Evolutionary conservation across 2,888 invertebrate species (phyloP).

Genomic region (Caenorhabditis angaria): DNA sequence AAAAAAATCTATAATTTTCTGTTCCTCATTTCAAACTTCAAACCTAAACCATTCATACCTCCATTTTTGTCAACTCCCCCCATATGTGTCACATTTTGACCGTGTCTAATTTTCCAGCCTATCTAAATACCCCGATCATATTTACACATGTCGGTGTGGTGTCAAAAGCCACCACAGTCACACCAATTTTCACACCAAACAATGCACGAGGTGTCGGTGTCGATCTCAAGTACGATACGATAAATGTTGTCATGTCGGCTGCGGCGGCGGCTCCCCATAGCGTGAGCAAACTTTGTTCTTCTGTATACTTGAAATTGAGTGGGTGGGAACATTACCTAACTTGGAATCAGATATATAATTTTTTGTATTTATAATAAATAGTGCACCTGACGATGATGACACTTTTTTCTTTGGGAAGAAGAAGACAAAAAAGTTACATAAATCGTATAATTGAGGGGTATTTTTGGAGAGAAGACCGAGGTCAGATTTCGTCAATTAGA

Average conservation of each 20-base stretch:
- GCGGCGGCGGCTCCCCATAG: neutral
- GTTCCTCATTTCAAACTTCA: no score
- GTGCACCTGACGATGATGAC: no score
- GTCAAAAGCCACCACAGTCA: neutral
- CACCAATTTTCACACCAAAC: neutral
- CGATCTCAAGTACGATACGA: no score
- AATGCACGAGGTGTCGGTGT: neutral
- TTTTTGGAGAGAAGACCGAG: neutral
- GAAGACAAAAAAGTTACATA: constrained; percentile 1
- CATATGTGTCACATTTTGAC: no score
- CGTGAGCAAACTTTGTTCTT: neutral
- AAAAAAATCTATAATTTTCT: no score
- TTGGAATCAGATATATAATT: neutral
- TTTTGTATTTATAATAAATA: neutral
- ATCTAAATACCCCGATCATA: neutral
- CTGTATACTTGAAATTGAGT: neutral
- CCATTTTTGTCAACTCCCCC: no score
- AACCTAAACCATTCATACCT: no score
- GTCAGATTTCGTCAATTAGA: constrained; percentile 4
- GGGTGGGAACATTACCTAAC: neutral
- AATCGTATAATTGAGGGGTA: constrained; percentile 1
- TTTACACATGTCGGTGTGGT: neutral
- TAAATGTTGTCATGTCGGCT: neutral
- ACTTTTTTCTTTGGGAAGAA: no score
- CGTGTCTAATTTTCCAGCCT: neutral